Percentiles rank a stretch among this genome's conserved stretches.
phyloP scores from a whole-genome alignment of 2,113 vertebrate species.

The Sapajus apella region DNA sequence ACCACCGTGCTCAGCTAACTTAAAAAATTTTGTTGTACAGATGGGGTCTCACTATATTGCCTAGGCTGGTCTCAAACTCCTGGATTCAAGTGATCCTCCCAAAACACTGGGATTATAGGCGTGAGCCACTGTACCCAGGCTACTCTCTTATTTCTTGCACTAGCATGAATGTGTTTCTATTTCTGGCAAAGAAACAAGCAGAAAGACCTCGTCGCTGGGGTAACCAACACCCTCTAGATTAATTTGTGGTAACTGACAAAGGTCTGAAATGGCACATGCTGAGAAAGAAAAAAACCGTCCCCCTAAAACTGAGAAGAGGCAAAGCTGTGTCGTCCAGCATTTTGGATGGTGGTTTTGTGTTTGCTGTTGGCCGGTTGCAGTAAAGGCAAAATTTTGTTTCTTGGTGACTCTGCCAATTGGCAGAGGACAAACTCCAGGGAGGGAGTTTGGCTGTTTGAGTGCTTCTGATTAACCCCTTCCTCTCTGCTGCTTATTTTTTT shows the following conservation, averaged over 20 bases:
- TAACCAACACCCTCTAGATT: neutral
- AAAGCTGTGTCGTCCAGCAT: too few relatives aligned
- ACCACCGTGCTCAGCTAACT: too few relatives aligned
- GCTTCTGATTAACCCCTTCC: neutral
- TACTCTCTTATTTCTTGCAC: neutral
- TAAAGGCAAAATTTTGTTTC: neutral
- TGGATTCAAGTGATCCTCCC: too few relatives aligned
- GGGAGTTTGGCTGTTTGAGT: too few relatives aligned
- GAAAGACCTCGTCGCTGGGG: neutral
- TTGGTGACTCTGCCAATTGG: neutral
- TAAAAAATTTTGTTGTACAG: too few relatives aligned
- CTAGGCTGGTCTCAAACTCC: too few relatives aligned
- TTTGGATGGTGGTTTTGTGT: neutral
- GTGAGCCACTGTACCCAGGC: too few relatives aligned
- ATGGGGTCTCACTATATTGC: too few relatives aligned
- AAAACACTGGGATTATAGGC: too few relatives aligned
- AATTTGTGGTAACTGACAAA: neutral
- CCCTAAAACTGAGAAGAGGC: neutral
- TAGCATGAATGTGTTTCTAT: neutral
- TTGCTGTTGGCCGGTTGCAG: rapidly evolving
- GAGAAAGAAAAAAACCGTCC: neutral
- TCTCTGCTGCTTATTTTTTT: neutral
- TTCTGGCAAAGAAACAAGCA: neutral
- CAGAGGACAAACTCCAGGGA: neutral
- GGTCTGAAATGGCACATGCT: neutral